phyloP scores from a whole-genome alignment of 2,797 vertebrate species.

The Cyprinella venusta region DNA sequence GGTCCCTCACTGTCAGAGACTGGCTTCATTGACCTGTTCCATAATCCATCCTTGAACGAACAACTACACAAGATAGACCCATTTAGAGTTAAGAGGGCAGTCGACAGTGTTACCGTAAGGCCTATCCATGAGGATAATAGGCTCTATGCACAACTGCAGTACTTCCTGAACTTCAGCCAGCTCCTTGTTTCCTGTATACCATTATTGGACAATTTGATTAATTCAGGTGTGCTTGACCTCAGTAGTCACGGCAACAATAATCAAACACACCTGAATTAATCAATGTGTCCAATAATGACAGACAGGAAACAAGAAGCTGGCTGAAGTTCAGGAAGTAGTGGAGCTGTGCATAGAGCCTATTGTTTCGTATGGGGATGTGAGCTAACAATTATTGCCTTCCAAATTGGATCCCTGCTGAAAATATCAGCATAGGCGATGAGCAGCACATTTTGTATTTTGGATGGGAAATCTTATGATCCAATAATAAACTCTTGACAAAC shows the following conservation, averaged over 20 bases:
- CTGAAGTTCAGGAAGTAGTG: too few relatives aligned
- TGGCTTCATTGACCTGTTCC: neutral
- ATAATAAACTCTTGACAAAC: conserved; percentile 19
- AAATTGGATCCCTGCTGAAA: neutral
- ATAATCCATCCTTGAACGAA: conserved; percentile 5
- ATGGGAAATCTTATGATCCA: conserved; percentile 1
- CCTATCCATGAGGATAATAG: neutral
- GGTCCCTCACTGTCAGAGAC: neutral
- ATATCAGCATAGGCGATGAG: neutral
- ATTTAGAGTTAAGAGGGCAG: neutral
- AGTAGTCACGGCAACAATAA: too few relatives aligned
- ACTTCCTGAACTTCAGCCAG: too few relatives aligned
- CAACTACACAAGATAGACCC: neutral
- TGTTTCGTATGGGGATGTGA: neutral
- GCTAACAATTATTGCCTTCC: neutral
- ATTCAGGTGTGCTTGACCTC: too few relatives aligned
- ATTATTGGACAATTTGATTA: too few relatives aligned
- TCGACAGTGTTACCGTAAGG: neutral
- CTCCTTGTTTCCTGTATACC: too few relatives aligned
- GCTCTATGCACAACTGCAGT: too few relatives aligned
- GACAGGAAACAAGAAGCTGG: too few relatives aligned
- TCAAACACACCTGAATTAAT: too few relatives aligned
- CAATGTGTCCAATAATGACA: too few relatives aligned
- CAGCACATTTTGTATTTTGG: neutral
- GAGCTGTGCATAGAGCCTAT: too few relatives aligned